These are phyloP conservation scores for Limanda limanda DNA, from an alignment of 2,113 vertebrate genomes.

Conservation along the genomic window DNA sequence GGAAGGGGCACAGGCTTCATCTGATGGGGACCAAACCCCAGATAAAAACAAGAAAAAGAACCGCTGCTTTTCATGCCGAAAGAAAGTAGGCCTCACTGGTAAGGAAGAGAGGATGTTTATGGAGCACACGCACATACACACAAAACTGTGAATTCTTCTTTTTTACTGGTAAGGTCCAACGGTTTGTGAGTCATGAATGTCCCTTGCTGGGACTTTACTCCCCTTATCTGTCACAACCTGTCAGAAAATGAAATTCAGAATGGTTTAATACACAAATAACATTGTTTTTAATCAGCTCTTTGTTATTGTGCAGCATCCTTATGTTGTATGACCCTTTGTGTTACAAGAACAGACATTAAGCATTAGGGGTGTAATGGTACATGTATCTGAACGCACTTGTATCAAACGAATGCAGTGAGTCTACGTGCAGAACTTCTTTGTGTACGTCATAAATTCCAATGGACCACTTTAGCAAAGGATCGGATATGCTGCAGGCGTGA, in stretches of 20 bases:
- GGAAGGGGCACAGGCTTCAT: constrained; percentile 81
- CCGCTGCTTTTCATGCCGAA: constrained; percentile 90
- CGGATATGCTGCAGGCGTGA: too few species aligned
- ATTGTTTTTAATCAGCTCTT: background rate
- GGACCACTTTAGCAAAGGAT: too few species aligned
- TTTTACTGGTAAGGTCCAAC: background rate
- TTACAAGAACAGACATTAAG: background rate
- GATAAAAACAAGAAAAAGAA: constrained; percentile 92
- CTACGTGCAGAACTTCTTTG: too few species aligned
- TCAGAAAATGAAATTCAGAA: background rate
- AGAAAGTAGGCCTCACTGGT: constrained; percentile 94
- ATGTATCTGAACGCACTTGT: background rate
- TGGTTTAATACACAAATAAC: background rate
- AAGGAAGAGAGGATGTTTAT: constrained; percentile 47
- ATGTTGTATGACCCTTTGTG: background rate
- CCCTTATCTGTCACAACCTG: background rate
- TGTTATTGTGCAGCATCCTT: background rate
- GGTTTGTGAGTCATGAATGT: background rate
- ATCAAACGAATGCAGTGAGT: too few species aligned
- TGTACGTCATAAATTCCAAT: too few species aligned
- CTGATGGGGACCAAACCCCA: constrained; percentile 86
- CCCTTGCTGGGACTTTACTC: background rate
- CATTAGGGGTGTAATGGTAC: too few species aligned
- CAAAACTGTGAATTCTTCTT: constrained; percentile 1
- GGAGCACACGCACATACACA: background rate